A percentile compares a stretch with the other conserved stretches of the same genome.
Evolutionary conservation across 2,888 invertebrate genomes (phyloP).

Genomic region (Parnassius apollo): DNA sequence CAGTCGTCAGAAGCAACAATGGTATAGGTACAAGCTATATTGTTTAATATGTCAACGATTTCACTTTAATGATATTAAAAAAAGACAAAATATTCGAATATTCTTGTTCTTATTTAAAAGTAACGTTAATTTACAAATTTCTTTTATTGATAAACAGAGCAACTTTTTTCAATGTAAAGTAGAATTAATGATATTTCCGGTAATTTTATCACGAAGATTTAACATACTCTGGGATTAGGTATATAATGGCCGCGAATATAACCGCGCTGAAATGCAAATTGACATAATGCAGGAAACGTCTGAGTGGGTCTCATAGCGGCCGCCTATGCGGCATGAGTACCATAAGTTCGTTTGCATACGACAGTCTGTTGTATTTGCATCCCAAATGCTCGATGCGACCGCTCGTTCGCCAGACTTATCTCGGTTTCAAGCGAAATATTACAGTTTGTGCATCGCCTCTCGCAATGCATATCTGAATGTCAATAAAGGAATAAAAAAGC

Average conservation of each 20-base stretch:
- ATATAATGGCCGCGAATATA: conserved; percentile 31
- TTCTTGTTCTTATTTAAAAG: not conserved
- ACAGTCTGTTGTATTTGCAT: conserved; percentile 78
- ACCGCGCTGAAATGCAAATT: conserved; percentile 77
- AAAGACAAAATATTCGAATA: not conserved
- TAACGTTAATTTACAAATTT: not conserved
- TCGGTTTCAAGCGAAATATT: conserved; percentile 74
- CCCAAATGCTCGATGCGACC: conserved; percentile 74
- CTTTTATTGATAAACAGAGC: conserved; percentile 1
- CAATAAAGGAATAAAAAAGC: conserved; percentile 79
- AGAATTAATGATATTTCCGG: conserved; percentile 16
- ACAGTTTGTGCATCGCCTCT: conserved; percentile 78
- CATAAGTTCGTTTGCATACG: conserved; percentile 81
- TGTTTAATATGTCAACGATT: too few species aligned
- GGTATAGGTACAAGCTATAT: too few species aligned
- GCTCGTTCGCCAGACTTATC: conserved; percentile 71
- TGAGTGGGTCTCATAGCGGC: conserved; percentile 79
- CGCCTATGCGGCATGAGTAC: conserved; percentile 74
- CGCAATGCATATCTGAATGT: conserved; percentile 79
- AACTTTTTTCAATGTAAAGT: conserved; percentile 8
- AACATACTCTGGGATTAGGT: conserved; percentile 16
- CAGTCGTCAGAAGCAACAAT: too few species aligned
- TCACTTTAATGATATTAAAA: too few species aligned
- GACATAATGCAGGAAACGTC: conserved; percentile 81
- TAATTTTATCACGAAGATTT: conserved; percentile 10